Base-by-base conservation (phyloP, 2,888 invertebrate species). In the Cephalotes varians region DNA sequence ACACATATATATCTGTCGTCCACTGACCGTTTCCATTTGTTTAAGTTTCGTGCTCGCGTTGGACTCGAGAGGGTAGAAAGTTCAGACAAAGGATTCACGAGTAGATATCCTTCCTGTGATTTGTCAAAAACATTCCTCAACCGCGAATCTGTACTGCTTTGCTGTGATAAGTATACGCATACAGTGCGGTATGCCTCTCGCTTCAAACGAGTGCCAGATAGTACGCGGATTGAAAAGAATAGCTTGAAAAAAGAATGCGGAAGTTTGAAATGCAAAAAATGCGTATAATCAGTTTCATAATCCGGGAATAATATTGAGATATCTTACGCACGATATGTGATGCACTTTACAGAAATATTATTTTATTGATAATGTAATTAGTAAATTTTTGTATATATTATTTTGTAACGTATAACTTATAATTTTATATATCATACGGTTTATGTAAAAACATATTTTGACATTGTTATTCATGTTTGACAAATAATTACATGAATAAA, bases 81-180 rank as follows among this genome's bases (percentile, higher is more conserved):
- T 56, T 71, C 21, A 71, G 56, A 69, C 76, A 76, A 76, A 76
- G 54, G 71, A 76, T 69, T 25, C 54, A 18, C 40, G 34, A 51
- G 44, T 47, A 28, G 51, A 28, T 47, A 60, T 58, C 65, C 71
- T n/a, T 71, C 9, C 67, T 77, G 82, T 77, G 86, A 88, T 89
- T 89, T 87, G 88, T 89, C 86, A 89, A 88, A 88, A 87, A 88
- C 84, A 89, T 87, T 89, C 87, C 83, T 21, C 37, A 21, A 25
- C 58, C 12, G 12, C 58, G 69, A 84, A 86, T 84, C 87, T 84
- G 79, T 84, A 79, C 72, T 65, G 58, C 67, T 83, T 82, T 64
- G 64, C 73, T 31, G 21, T 44, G 72, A 77, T 74, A 72, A 74
- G 79, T 84, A 64, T 65, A 80, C 51, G 47, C 72, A 64, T 72